Evolutionary conservation across 2,113 vertebrate genomes (phyloP).

Genomic region (Python bivittatus): DNA sequence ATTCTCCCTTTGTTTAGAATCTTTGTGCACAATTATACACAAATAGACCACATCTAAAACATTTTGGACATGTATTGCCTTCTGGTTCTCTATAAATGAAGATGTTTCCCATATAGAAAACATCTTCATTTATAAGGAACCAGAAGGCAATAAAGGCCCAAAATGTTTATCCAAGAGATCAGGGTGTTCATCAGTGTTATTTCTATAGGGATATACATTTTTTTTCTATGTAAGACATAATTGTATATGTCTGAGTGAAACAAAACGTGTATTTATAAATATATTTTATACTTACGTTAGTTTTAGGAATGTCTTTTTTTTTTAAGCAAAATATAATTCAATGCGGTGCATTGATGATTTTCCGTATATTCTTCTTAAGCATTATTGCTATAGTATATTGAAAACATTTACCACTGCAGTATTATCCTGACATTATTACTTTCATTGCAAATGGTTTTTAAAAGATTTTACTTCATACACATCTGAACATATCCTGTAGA

Average conservation of each 20-base stretch:
- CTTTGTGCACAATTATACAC: background rate
- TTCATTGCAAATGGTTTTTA: conserved; percentile 53
- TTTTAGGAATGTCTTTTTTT: conserved; percentile 77
- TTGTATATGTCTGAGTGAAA: conserved; percentile 77
- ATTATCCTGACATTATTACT: conserved; percentile 76
- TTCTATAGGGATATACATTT: conserved; percentile 71
- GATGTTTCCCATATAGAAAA: background rate
- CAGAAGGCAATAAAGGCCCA: background rate
- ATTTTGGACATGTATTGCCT: too few relatives aligned
- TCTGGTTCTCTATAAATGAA: too few relatives aligned
- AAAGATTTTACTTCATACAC: conserved; percentile 38
- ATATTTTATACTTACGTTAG: conserved; percentile 76
- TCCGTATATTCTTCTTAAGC: conserved; percentile 58
- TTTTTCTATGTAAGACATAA: conserved; percentile 73
- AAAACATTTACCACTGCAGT: conserved; percentile 70
- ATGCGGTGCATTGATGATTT: conserved; percentile 78
- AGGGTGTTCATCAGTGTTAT: conserved; percentile 65
- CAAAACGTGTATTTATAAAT: conserved; percentile 77
- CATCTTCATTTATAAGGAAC: background rate
- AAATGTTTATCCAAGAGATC: background rate
- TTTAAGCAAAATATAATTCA: conserved; percentile 77
- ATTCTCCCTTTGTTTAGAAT: background rate
- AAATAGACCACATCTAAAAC: background rate
- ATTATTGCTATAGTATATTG: conserved; percentile 69
- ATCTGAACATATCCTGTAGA: conserved; percentile 59